Evolutionary conservation across 2,113 vertebrate species (phyloP).

Genomic region (Dipodomys merriami): DNA sequence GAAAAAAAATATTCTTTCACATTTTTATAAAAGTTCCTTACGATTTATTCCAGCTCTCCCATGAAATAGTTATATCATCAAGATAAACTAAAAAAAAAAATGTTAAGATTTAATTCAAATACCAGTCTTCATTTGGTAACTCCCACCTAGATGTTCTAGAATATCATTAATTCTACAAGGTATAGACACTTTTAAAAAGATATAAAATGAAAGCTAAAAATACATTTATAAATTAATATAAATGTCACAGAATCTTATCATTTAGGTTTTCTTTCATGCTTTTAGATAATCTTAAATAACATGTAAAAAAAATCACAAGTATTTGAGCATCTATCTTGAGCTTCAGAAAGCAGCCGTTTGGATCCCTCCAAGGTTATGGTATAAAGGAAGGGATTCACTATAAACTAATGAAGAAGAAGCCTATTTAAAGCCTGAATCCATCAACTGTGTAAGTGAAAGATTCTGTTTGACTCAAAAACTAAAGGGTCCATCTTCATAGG

Average conservation of each 20-base stretch:
- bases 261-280: slow-evolving; percentile 16
- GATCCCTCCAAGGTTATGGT: background rate
- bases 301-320: background rate
- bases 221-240: slow-evolving; percentile 48
- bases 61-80: slow-evolving; percentile 4
- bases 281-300: slow-evolving; percentile 37
- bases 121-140: slow-evolving; percentile 44
- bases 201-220: slow-evolving; percentile 36
- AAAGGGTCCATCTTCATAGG: background rate
- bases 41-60: background rate
- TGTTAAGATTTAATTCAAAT: slow-evolving; percentile 55
- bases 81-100: slow-evolving; percentile 37
- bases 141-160: background rate
- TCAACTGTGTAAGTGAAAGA: background rate
- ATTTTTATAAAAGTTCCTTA: background rate
- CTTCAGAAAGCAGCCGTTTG: slow-evolving; percentile 26
- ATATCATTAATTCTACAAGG: slow-evolving; percentile 32
- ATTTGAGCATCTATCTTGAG: background rate
- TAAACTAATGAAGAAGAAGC: slow-evolving; percentile 3
- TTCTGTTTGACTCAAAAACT: background rate
- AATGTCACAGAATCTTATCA: slow-evolving; percentile 54
- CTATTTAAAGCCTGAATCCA: background rate
- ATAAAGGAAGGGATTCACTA: background rate
- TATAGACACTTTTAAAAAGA: slow-evolving; percentile 57
- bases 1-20: slow-evolving; percentile 54